These are phyloP conservation scores for Zonitis immaculata DNA, from an alignment of 2,888 invertebrate genomes.

Conservation along the genomic window DNA sequence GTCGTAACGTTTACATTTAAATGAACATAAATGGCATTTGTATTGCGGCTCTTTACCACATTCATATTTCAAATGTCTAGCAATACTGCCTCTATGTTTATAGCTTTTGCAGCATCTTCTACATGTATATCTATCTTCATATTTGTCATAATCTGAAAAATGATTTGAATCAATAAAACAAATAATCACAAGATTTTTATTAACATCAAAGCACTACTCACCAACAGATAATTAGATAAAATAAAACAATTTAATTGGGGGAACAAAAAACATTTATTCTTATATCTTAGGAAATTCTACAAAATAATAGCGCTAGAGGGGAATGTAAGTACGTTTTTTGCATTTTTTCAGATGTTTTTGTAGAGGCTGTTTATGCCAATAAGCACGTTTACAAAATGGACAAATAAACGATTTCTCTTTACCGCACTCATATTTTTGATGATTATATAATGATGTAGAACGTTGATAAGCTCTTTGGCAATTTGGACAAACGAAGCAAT, in stretches of 20 bases:
- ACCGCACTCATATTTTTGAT: constrained; percentile 46
- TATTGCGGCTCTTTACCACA: constrained; percentile 26
- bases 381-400: constrained; percentile 24
- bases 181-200: background rate
- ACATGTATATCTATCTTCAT: constrained; percentile 27
- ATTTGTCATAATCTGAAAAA: constrained; percentile 27
- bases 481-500: constrained; percentile 16
- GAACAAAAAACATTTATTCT: too few relatives aligned
- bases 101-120: constrained; percentile 13
- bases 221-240: background rate
- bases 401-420: constrained; percentile 58
- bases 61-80: constrained; percentile 23
- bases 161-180: background rate
- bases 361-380: constrained; percentile 28
- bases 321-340: too few relatives aligned
- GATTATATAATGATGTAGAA: constrained; percentile 40
- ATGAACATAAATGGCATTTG: constrained; percentile 21
- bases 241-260: too few relatives aligned
- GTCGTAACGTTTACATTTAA: constrained; percentile 18
- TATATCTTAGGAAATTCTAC: too few relatives aligned
- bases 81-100: constrained; percentile 4
- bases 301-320: too few relatives aligned
- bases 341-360: constrained; percentile 20
- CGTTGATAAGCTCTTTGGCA: constrained; percentile 48
- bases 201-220: background rate